phyloP scores from a whole-genome alignment of 2,797 vertebrate genomes.

The Dryobates pubescens region DNA sequence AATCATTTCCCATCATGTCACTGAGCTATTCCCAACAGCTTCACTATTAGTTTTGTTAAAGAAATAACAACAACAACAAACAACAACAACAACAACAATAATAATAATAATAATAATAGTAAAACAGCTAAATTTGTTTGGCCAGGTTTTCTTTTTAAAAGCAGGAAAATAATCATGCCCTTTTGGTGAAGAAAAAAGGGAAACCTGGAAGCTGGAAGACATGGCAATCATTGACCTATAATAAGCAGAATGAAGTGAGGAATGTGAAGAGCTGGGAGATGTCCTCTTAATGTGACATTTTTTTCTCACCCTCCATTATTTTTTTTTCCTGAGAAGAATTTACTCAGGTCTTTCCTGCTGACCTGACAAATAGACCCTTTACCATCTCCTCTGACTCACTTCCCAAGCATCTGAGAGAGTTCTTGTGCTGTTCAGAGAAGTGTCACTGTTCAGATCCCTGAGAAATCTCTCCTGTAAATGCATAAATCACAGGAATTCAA shows the following conservation, averaged over 20 bases:
- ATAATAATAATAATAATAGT: too few species aligned
- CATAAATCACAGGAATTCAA: background rate
- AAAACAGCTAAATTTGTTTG: background rate
- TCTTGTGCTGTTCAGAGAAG: background rate
- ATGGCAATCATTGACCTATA: background rate
- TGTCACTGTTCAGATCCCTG: background rate
- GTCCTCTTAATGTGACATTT: background rate
- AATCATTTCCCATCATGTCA: background rate
- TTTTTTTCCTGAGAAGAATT: background rate
- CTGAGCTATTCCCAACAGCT: background rate
- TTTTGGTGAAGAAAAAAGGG: background rate
- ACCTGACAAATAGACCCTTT: background rate
- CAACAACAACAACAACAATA: too few species aligned
- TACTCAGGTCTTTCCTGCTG: background rate
- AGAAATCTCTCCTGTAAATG: background rate
- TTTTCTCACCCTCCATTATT: background rate
- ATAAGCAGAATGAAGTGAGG: background rate
- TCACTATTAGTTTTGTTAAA: background rate
- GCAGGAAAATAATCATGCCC: background rate
- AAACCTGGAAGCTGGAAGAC: background rate
- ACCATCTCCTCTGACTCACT: background rate
- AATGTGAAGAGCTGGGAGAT: background rate
- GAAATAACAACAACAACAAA: too few species aligned
- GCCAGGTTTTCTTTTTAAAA: background rate
- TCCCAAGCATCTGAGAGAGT: background rate